phyloP scores from a whole-genome alignment of 1,140 invertebrate species.

The Neotoxoptera formosana region DNA sequence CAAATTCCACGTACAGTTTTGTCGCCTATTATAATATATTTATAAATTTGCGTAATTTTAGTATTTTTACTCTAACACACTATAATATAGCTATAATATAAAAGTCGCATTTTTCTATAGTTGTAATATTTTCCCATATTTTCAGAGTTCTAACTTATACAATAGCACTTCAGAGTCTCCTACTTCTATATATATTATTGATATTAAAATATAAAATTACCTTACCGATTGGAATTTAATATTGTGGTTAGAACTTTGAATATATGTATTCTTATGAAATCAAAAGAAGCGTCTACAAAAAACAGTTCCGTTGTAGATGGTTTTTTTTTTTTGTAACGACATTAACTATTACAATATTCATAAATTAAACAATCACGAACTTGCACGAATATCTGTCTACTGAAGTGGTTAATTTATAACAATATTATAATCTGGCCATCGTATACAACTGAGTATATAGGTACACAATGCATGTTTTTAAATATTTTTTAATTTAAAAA shows the following conservation, averaged over 20 bases:
- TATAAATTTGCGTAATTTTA: neutral
- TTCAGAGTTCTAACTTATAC: neutral
- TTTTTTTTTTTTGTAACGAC: neutral
- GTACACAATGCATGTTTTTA: neutral
- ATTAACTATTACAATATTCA: neutral
- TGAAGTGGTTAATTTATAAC: neutral
- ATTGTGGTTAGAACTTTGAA: neutral
- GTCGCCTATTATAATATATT: neutral
- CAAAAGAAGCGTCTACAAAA: neutral
- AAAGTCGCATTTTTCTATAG: neutral
- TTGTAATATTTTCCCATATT: neutral
- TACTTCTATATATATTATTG: neutral
- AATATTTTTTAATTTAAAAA: neutral
- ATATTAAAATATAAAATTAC: neutral
- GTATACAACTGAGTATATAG: neutral
- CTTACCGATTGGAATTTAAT: neutral
- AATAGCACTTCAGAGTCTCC: neutral
- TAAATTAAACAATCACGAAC: neutral
- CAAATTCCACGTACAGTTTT: neutral
- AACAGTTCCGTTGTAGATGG: neutral
- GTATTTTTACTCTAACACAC: neutral
- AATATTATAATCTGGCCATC: neutral
- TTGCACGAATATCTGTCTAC: no score
- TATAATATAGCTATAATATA: neutral
- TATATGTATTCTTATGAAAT: neutral